Evolutionary conservation across 2,888 invertebrate genomes (phyloP), one percentile per base, ranked within the genome.

Genomic region (Stenolophus ochropezus): DNA sequence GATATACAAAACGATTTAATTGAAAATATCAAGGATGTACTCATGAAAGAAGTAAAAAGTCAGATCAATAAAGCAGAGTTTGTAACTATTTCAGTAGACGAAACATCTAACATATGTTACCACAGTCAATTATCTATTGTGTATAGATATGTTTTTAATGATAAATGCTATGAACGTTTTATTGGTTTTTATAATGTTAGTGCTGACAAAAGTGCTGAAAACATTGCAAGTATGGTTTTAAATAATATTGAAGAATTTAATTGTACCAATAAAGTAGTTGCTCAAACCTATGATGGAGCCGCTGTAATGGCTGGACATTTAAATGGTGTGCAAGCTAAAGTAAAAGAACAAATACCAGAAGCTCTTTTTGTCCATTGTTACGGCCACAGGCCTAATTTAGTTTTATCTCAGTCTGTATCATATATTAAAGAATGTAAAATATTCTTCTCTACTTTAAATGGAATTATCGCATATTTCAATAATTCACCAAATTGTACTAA

Each of bases 271-370:
- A 84, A 85, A 83, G 80, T 85, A 16, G 75, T 85, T 8, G 83
- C 81, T 16, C 85, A 85, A 83, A 85, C 84, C 14, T 86, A 85
- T 78, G 84, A 85, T 74, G 85, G 85, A 4, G 85, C 83, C n/a
- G 73, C 83, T 6, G 83, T 84, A 4, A 85, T 84, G 83, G 77
- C 83, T 18, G 84, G 84, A 27, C 78, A 82, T 21, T 51, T 53
- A 75, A 83, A 83, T 56, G 85, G 85, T 18, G 82, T 86, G 11
- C 85, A 86, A 83, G 82, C 75, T 23, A 83, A 84, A 83, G 81
- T 85, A n/a, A 82, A 82, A 82, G 82, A 84, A 71, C 56, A 51
- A n/a, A 83, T 78, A 78, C 83, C 79, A 5, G 21, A 71, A 27
- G 84, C 84, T 16, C 20, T 74, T 51, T 84, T 82, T 56, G 83